Evolutionary conservation across 2,888 invertebrate species (phyloP).

Genomic region (Glyphotaelius pellucidus): DNA sequence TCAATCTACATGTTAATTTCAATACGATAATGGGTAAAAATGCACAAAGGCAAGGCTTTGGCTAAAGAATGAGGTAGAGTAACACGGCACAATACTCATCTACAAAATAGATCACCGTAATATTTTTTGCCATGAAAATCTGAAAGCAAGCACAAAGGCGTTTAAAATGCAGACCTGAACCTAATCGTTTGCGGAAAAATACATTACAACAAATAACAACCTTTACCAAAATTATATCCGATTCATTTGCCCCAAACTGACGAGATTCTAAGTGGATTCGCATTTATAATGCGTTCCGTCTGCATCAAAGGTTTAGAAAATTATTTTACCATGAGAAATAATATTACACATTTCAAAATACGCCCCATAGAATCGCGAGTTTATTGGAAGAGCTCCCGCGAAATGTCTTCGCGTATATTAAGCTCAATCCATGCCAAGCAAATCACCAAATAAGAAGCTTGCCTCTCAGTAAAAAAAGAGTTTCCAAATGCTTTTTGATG

Average conservation of each 20-base stretch:
- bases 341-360: slow-evolving; percentile 38
- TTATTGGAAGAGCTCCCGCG: slow-evolving; percentile 33
- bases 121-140: too few relatives aligned
- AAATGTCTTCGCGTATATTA: slow-evolving; percentile 47
- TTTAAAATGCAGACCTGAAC: neutral
- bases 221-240: neutral
- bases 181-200: neutral
- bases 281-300: neutral
- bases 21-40: neutral
- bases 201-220: neutral
- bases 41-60: neutral
- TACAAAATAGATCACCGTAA: too few relatives aligned
- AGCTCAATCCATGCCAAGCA: neutral
- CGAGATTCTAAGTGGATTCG: neutral
- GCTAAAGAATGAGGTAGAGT: too few relatives aligned
- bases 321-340: slow-evolving; percentile 31
- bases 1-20: neutral
- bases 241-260: neutral
- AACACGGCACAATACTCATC: too few relatives aligned
- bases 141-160: neutral
- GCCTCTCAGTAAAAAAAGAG: slow-evolving; percentile 5
- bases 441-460: neutral
- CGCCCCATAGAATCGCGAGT: slow-evolving; percentile 41
- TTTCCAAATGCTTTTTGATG: too few relatives aligned
- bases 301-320: slow-evolving; percentile 28